Base-by-base conservation (phyloP, 2,888 invertebrate genomes). In the Lumbricus terrestris region DNA sequence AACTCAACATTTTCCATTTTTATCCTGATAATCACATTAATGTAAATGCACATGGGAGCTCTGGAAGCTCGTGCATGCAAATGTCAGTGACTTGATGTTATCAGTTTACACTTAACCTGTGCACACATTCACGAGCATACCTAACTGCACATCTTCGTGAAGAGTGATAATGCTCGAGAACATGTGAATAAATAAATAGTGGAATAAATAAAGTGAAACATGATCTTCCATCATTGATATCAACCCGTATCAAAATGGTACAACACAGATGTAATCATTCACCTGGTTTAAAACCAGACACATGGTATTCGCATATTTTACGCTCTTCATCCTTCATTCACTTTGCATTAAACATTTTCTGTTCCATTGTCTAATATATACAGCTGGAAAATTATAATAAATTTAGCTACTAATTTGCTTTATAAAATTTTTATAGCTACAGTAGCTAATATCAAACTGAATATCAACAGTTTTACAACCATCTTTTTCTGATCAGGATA, bases 141-240 rank as follows among this genome's bases (percentile, higher is more conserved):
- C n/a, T n/a, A 69, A n/a, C 69, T n/a, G 69, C 69, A n/a, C 69
- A 69, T 69, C 69, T 69, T 23, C 23, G 4, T 29, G 54, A 54
- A 54, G 23, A 16, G 23, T 54, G 54, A 54, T 54, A 54, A 54
- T 69, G 69, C 69, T 69, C 69, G 29, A 69, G 11, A 69, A n/a
- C 69, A n/a, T 69, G 69, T 69, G 29, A 69, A 69, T 69, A 69
- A 69, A 69, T 69, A 69, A 69, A 69, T 69, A 69, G 16, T n/a
- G 69, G 69, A 69, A 69, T 69, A 69, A 69, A 69, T 69, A 69
- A 69, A 69, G 69, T 69, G 69, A 69, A 69, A 69, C 69, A 69
- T 69, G 69, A 37, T 85, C 85, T 20, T 85, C 85, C 85, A 85
- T 85, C 85, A 69, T 85, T 85, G 85, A 37, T 85, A 85, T 85